These are phyloP conservation scores for Perognathus longimembris DNA, from an alignment of 2,113 vertebrate species.

Conservation along the genomic window DNA sequence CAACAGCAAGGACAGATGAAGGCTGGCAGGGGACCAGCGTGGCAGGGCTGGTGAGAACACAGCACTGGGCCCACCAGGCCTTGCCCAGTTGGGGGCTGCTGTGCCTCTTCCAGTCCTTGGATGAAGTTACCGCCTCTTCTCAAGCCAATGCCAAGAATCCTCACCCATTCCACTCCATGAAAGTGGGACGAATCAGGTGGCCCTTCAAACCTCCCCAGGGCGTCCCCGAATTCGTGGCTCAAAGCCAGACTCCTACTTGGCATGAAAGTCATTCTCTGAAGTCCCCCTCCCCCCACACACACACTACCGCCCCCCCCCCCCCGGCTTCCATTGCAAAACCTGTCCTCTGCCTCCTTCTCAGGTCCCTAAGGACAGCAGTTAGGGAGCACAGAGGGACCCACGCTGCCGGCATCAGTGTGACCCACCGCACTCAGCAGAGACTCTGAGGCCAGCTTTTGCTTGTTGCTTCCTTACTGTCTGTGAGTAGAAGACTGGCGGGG, in stretches of 20 bases:
- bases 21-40: not conserved
- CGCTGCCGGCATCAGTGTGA: not conserved
- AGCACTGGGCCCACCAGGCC: not conserved
- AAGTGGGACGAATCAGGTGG: no score
- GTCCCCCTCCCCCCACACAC: not conserved
- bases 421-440: not conserved
- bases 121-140: not conserved
- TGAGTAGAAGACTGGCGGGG: not conserved
- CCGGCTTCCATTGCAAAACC: no score
- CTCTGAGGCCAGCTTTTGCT: not conserved
- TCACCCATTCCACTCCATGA: not conserved
- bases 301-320: no score
- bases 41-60: not conserved
- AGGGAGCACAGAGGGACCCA: not conserved
- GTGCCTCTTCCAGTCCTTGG: no score
- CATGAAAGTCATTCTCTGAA: not conserved
- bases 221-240: not conserved
- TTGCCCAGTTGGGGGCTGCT: accelerated
- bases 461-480: no score
- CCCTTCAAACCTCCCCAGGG: not conserved
- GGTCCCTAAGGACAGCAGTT: no score
- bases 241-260: not conserved
- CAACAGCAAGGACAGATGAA: not conserved
- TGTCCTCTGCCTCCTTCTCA: not conserved
- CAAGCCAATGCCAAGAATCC: not conserved